Base-by-base conservation (phyloP, 2,888 invertebrate genomes). In the Polydesmus complanatus region DNA sequence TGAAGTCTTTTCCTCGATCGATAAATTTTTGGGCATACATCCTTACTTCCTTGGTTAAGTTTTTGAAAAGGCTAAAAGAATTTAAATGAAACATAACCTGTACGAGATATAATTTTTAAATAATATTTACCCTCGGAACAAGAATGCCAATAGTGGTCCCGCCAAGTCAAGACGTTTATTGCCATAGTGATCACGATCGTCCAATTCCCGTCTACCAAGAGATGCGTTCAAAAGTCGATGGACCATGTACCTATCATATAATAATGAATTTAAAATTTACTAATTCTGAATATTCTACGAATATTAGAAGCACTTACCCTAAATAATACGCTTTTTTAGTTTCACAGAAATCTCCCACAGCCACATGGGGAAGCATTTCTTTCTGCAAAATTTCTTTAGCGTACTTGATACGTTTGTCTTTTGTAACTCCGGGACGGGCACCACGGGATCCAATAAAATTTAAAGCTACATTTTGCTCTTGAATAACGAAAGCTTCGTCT, bases 131-230 rank as follows among this genome's bases (percentile, higher is more conserved):
- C 95, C 97, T 73, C 97, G 82, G 73, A 99, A 99, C 27, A 99
- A 79, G 73, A 96, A 97, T 47, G 98, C 97, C 63, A 99, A 74
- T 60, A 99, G 74, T 0, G 98, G 98, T 8, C 98, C 98, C 67
- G 98, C 98, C 64, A 99, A 78, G 78, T 99, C 98, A 60, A 99
- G 78, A 68, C 98, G 82, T 74, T 99, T 99, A 75, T 99, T 97
- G 51, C 98, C 98, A 74, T 98, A 97, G 75, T 99, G 98, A 96
- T 99, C 98, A 72, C 98, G 83, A 80, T 99, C 98, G 75, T 99
- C 98, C 53, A 97, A 79, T 76, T 98, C 97, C 66, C 97, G 80
- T n/a, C 98, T 81, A 18, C 76, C 75, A 62, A 98, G 78, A 18
- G 97, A 88, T 57, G 97, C 97, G 65, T 97, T 76, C 58, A 99